A percentile compares a stretch with the other conserved stretches of the same genome.
Evolutionary conservation across 2,797 vertebrate genomes (phyloP).

Genomic region (Alosa sapidissima): DNA sequence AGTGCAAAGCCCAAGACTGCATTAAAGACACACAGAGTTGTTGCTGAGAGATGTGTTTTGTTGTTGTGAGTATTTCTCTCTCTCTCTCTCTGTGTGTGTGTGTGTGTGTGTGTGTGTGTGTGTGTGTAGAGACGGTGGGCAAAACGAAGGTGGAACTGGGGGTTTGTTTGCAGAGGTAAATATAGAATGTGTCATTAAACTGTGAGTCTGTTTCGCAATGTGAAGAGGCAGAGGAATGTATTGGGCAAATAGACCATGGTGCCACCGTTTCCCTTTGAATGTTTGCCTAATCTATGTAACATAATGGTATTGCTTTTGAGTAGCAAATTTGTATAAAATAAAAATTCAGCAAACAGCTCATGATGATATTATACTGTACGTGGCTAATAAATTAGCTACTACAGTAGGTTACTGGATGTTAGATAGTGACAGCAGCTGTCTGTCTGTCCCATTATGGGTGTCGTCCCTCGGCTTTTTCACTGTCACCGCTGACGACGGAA

Average conservation of each 20-base stretch:
- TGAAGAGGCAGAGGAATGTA: background rate
- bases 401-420: background rate
- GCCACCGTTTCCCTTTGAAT: background rate
- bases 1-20: conserved; percentile 45
- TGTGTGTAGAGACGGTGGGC: background rate
- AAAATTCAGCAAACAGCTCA: background rate
- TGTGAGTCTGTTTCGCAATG: background rate
- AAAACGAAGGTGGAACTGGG: conserved; percentile 32
- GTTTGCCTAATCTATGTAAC: conserved; percentile 17
- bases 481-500: conserved; percentile 43
- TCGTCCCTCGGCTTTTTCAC: conserved; percentile 58
- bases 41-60: conserved; percentile 39
- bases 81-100: background rate
- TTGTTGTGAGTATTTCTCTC: background rate
- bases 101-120: conserved; percentile 11
- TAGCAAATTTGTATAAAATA: background rate
- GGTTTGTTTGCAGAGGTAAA: conserved; percentile 30
- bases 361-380: background rate
- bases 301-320: conserved; percentile 7
- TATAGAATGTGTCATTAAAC: background rate
- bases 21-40: conserved; percentile 41
- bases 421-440: background rate
- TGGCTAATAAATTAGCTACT: background rate
- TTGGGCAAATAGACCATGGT: background rate
- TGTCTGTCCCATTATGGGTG: conserved; percentile 15